These are phyloP conservation scores for Crocuta crocuta DNA, from an alignment of 2,113 vertebrate species.

Conservation along the genomic window DNA sequence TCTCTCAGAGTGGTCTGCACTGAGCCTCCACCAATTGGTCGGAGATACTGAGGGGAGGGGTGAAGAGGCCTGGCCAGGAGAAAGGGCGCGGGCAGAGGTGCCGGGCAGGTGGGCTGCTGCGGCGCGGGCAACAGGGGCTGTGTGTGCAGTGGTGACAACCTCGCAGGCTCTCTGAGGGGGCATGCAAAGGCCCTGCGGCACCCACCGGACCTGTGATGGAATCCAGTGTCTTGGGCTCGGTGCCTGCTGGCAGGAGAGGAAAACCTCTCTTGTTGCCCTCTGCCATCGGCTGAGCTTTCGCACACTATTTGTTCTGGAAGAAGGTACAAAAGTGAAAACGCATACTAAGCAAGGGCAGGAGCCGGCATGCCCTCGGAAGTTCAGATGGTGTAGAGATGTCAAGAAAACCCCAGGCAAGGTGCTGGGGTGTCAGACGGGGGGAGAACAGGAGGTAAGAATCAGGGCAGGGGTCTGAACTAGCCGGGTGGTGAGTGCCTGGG, in stretches of 20 bases:
- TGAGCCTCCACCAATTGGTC: neutral
- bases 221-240: neutral
- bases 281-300: neutral
- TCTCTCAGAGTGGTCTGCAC: neutral
- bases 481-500: neutral
- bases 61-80: neutral
- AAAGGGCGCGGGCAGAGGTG: neutral
- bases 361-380: neutral
- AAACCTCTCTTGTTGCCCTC: neutral
- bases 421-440: fast-evolving
- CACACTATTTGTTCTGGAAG: neutral
- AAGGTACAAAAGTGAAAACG: constrained; percentile 53
- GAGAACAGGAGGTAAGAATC: neutral
- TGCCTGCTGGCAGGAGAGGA: neutral
- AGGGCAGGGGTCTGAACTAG: no score
- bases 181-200: neutral
- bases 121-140: neutral
- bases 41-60: neutral
- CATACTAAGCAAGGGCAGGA: neutral
- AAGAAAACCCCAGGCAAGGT: neutral
- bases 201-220: neutral
- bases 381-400: neutral
- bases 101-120: neutral
- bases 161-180: neutral
- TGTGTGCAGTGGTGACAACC: neutral